A percentile compares a stretch with the other conserved stretches of the same genome.
These are phyloP conservation scores for Heliocidaris erythrogramma DNA, from an alignment of 35 echinoderm and acorn worm species.

Conservation along the genomic window DNA sequence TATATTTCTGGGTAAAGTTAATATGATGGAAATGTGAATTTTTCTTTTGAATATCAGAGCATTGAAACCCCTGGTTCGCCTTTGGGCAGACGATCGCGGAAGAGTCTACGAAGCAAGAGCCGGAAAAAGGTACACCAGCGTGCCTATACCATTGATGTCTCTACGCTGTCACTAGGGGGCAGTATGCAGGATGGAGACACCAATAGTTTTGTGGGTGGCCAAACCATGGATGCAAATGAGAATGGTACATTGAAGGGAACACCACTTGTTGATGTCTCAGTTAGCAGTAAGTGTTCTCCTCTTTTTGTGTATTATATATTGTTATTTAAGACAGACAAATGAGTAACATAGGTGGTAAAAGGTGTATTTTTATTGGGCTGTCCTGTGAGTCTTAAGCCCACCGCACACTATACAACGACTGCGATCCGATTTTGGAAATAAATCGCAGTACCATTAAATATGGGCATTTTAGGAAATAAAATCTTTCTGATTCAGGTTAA, in stretches of 20 bases:
- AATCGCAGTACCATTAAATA: no score
- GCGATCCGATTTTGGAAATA: no score
- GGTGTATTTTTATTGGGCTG: no score
- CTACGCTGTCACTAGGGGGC: slow-evolving; percentile 48
- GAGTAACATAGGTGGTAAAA: no score
- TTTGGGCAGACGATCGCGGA: slow-evolving; percentile 20
- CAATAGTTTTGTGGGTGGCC: slow-evolving; percentile 25
- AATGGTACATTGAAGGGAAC: slow-evolving; percentile 10
- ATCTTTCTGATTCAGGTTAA: no score
- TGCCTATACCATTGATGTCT: slow-evolving; percentile 47
- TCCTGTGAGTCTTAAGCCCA: no score
- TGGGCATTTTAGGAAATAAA: no score
- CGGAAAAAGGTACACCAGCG: slow-evolving; percentile 47
- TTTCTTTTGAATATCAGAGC: background rate
- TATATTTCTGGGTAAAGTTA: no score
- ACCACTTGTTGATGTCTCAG: slow-evolving; percentile 6
- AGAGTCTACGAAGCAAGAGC: slow-evolving; percentile 47
- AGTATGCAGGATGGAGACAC: slow-evolving; percentile 42
- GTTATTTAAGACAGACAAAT: no score
- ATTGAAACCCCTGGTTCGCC: slow-evolving; percentile 42
- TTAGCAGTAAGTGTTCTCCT: background rate
- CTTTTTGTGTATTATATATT: no score
- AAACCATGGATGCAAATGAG: background rate
- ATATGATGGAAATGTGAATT: no score
- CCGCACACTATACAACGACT: no score